Conservation (phyloP, 2,888 invertebrate species). For the Chrysopilus asiliformis region DNA sequence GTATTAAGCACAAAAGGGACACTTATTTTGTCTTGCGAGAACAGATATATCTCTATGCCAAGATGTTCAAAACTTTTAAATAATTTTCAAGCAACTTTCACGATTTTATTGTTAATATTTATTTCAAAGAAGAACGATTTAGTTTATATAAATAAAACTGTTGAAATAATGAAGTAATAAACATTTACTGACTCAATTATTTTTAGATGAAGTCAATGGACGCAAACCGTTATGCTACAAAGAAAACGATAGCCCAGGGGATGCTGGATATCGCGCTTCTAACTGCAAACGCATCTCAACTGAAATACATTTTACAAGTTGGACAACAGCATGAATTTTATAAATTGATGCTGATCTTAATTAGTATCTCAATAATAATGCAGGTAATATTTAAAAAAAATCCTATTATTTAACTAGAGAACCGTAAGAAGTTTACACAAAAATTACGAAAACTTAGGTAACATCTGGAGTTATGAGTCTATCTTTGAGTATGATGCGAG, state of each 20-base stretch:
- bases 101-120: no score
- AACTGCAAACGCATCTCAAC: conserved; percentile 77
- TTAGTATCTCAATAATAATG: conserved; percentile 66
- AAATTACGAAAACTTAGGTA: conserved; percentile 43
- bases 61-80: no score
- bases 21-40: no score
- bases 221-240: conserved; percentile 80
- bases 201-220: conserved; percentile 60
- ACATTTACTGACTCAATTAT: no score
- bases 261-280: conserved; percentile 78
- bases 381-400: conserved; percentile 54
- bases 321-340: conserved; percentile 80
- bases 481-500: conserved; percentile 57
- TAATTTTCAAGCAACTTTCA: no score
- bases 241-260: conserved; percentile 84
- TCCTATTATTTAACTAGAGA: no score
- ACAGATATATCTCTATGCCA: no score
- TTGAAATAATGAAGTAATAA: no score
- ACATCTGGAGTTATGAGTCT: conserved; percentile 60
- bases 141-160: no score
- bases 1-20: no score
- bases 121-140: no score
- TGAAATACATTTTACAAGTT: conserved; percentile 75
- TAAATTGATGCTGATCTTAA: conserved; percentile 61
- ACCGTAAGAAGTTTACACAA: no score